A percentile compares a stretch with the other conserved stretches of the same genome.
phyloP scores from a whole-genome alignment of 2,113 vertebrate genomes.

The Myiopsitta monachus region DNA sequence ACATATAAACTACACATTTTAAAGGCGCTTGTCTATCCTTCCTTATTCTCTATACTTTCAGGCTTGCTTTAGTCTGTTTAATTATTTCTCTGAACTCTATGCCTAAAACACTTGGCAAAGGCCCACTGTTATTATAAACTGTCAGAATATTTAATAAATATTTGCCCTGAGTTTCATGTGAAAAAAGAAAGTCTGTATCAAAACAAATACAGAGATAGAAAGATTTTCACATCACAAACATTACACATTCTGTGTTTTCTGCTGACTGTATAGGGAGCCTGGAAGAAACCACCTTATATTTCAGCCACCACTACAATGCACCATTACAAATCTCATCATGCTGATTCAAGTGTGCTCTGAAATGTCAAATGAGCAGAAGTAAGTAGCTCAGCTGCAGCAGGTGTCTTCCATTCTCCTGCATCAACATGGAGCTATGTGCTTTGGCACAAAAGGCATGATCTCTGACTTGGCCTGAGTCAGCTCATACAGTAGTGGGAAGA shows the following conservation, averaged over 20 bases:
- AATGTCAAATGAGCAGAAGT: neutral
- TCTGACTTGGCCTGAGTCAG: neutral
- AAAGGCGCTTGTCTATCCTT: neutral
- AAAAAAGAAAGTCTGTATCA: neutral
- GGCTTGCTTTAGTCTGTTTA: neutral
- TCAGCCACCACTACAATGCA: neutral
- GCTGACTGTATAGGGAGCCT: neutral
- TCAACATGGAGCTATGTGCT: rapidly evolving
- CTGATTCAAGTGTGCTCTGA: neutral
- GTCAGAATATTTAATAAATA: neutral
- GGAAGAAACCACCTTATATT: neutral
- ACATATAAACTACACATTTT: neutral
- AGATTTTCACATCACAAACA: neutral
- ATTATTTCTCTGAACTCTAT: neutral
- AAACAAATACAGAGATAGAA: neutral
- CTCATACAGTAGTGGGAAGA: neutral
- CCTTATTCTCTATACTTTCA: neutral
- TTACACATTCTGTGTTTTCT: neutral
- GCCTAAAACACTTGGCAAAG: neutral
- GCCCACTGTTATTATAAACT: neutral
- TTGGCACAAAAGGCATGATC: neutral
- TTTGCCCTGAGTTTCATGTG: neutral
- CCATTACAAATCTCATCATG: neutral
- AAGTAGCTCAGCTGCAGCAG: neutral
- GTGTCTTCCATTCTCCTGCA: neutral